Conservation (phyloP, 2,113 vertebrate species). For the Gorsachius goisagi region DNA sequence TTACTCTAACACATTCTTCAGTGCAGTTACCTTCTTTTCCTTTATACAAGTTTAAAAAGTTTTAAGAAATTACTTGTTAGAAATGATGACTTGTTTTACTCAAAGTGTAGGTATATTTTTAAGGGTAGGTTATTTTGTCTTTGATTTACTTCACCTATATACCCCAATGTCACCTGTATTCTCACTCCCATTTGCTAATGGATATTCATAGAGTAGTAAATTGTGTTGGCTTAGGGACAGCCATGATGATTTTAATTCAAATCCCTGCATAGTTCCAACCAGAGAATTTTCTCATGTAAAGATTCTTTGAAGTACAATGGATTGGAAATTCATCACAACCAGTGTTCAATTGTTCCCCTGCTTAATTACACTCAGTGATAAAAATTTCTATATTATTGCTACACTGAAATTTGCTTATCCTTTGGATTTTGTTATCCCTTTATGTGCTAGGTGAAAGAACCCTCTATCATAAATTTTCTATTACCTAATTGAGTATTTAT, state of each 20-base stretch:
- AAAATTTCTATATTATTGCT: not conserved
- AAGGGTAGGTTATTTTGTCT: not conserved
- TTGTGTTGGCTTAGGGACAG: not conserved
- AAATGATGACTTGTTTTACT: not conserved
- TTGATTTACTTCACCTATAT: not conserved
- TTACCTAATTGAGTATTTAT: not conserved
- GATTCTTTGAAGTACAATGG: not conserved
- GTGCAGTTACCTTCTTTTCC: not conserved
- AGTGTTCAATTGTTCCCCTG: not conserved
- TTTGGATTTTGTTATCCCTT: not conserved
- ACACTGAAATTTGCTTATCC: not conserved
- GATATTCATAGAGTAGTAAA: not conserved
- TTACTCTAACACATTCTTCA: not conserved
- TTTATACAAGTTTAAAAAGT: not conserved
- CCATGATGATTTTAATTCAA: not conserved
- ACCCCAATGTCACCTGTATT: not conserved
- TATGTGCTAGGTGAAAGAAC: not conserved
- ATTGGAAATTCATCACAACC: not conserved
- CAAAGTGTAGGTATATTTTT: not conserved
- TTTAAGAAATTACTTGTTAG: not conserved
- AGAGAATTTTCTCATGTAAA: not conserved
- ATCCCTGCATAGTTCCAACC: not conserved
- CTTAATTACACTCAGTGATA: not conserved
- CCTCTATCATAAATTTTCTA: not conserved
- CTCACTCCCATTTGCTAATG: not conserved